Evolutionary conservation across 2,113 vertebrate genomes (phyloP).

Genomic region (Urocolius indicus): DNA sequence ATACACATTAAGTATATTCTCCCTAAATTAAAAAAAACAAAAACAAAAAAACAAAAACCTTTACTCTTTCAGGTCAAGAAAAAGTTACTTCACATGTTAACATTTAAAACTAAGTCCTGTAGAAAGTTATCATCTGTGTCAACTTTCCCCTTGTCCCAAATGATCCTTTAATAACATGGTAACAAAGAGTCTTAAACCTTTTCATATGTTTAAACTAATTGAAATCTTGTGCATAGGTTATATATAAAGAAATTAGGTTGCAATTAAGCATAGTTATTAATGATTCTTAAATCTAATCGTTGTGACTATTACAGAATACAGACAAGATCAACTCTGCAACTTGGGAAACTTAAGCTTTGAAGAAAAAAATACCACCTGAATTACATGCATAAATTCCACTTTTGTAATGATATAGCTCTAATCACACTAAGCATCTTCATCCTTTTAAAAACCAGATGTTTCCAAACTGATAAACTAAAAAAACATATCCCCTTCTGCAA

Average conservation of each 20-base stretch:
- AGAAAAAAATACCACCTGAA: not conserved
- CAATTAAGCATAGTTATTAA: slow-evolving; percentile 66
- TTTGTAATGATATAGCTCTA: not conserved
- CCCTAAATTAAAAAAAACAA: not conserved
- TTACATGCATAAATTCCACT: not conserved
- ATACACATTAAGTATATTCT: not conserved
- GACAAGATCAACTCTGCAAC: slow-evolving; percentile 48
- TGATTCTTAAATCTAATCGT: slow-evolving; percentile 55
- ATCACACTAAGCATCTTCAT: not conserved
- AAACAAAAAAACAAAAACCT: not conserved
- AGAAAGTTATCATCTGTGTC: slow-evolving; percentile 42
- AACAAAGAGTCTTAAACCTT: slow-evolving; percentile 25
- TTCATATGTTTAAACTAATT: slow-evolving; percentile 62
- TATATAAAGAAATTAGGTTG: slow-evolving; percentile 67
- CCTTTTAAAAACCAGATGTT: not conserved
- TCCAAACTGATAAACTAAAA: not conserved
- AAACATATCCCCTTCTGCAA: not conserved
- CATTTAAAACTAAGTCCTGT: slow-evolving; percentile 17
- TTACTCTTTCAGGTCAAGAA: not conserved
- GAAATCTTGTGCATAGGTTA: slow-evolving; percentile 49
- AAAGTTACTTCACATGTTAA: not conserved
- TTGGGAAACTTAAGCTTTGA: not conserved
- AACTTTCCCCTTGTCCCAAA: slow-evolving; percentile 35
- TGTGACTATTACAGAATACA: slow-evolving; percentile 48
- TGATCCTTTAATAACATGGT: slow-evolving; percentile 51